Evolutionary conservation across 1,140 invertebrate species (phyloP).

Genomic region (Procambarus virginalis): DNA sequence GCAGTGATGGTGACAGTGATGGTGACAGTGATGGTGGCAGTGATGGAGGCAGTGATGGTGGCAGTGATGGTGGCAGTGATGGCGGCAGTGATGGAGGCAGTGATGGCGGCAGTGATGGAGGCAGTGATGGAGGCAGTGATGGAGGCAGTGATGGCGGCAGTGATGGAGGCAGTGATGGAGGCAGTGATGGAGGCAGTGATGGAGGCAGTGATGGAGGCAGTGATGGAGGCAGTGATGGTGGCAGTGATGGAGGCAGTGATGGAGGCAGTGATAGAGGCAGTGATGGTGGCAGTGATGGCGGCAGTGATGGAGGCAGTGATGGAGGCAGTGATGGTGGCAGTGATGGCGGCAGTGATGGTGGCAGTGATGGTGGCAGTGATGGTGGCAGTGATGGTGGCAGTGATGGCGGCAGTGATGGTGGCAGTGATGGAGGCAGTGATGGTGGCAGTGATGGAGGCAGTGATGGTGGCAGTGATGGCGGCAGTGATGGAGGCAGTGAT

Average conservation of each 20-base stretch:
- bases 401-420: not conserved
- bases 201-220: not conserved
- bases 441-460: not conserved
- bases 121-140: not conserved
- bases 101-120: not conserved
- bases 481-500: not conserved
- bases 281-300: not conserved
- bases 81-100: not conserved
- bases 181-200: not conserved
- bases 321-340: not conserved
- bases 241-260: not conserved
- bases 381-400: not conserved
- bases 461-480: not conserved
- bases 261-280: not conserved
- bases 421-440: not conserved
- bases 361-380: not conserved
- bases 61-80: not conserved
- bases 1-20: not conserved
- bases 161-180: not conserved
- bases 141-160: not conserved
- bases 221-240: not conserved
- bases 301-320: not conserved
- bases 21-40: not conserved
- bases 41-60: constrained; percentile 2
- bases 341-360: not conserved